Conservation (phyloP, 2,113 vertebrate genomes). For the Podarcis muralis region DNA sequence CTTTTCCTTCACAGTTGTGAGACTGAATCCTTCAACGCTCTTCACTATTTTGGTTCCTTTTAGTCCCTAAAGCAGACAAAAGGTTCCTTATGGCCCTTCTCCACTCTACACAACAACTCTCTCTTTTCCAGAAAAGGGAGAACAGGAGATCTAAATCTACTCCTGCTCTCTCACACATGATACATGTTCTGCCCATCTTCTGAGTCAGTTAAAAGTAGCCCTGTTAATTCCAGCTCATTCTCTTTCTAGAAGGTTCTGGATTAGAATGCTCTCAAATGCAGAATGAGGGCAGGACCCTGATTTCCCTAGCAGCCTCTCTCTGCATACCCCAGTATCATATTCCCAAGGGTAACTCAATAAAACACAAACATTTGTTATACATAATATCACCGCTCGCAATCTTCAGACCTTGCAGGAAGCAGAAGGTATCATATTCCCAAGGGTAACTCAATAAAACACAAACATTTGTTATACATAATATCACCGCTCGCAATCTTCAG, state of each 20-base stretch:
- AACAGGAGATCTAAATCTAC: neutral
- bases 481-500: neutral
- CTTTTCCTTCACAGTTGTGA: neutral
- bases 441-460: neutral
- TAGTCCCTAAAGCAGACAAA: neutral
- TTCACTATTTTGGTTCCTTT: neutral
- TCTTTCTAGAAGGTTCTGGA: slow-evolving; percentile 17
- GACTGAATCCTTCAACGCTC: neutral
- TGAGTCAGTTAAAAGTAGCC: neutral
- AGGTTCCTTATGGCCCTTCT: too few relatives aligned
- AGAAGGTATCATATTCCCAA: neutral
- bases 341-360: neutral
- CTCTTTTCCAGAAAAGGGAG: neutral
- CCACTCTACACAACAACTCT: neutral
- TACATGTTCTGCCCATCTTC: neutral
- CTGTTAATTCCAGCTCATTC: neutral
- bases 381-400: neutral
- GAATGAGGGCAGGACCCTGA: neutral
- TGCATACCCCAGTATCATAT: neutral
- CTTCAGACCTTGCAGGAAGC: neutral
- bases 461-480: neutral
- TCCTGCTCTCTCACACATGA: neutral
- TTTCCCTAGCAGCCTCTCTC: too few relatives aligned
- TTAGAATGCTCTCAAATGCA: neutral
- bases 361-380: neutral